Base-by-base conservation (phyloP, 2,797 vertebrate species). In the Streptopelia turtur region DNA sequence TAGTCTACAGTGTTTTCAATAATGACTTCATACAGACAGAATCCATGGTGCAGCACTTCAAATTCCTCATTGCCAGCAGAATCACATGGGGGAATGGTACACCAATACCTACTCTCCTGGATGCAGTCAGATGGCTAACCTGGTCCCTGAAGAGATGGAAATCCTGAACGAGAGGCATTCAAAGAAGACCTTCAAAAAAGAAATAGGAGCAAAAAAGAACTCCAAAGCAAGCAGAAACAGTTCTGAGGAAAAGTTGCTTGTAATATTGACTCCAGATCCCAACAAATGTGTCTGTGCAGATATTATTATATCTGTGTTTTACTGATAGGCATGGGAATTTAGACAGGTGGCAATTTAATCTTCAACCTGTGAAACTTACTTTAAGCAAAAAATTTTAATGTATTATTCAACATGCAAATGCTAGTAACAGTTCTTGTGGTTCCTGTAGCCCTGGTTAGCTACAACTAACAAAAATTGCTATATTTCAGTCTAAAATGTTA, bases 1-100 rank as follows among this genome's bases (percentile, higher is more conserved):
- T 99, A 50, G 98, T 99, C 88, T 99, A 99, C 97, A 99, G 99
- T 24, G 98, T 99, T 55, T 99, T 98, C 80, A 99, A 98, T 98
- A 99, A 99, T 10, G 98, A 99, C 96, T 97, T 99, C 97, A 98
- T 99, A 89, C 97, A 98, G 96, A 99, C 98, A 97, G 99, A 99
- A 97, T 99, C 98, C 49, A 94, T 99, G 96, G 98, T 99, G 95
- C 99, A 99, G 98, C 99, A 99, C 97, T 99, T 98, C 94, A 98
- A 99, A 11, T 98, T 99, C 68, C 98, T 99, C 5, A 90, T 99
- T 4, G 99, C 98, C 95, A 99, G 98, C 92, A 98, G 98, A 6
- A 99, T 97, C 98, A 98, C 98, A 74, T 98, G 98, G 98, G 98
- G 98, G 98, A 99, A 98, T 66, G 98, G 98, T 98, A 39, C 39